Evolutionary conservation across 2,113 vertebrate genomes (phyloP), one percentile per base, ranked within the genome.

Genomic region (Tinamus guttatus): DNA sequence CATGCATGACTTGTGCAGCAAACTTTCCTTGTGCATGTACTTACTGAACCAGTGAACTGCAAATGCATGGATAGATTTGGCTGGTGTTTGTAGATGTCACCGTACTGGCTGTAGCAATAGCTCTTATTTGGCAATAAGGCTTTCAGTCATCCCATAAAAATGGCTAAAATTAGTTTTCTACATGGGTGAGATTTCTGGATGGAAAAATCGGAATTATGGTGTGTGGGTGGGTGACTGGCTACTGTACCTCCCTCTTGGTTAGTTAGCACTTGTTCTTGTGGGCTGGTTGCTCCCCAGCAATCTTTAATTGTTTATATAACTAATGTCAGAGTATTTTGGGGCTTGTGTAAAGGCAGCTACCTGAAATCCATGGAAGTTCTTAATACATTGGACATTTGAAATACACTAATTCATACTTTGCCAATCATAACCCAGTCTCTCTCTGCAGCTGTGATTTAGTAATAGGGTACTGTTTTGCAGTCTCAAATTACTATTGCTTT

Each of bases 391-490:
- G 75, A 22, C 64, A 77, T 54, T 54, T 59, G 36, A 58, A 78
- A 65, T 32, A 7, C 79, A 56, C 59, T 59, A 25, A 63, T 63
- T 95, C 64, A 79, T 89, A 30, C 11, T 95, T 91, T 87, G 36
- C n/a, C 36, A 45, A 27, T 89, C 43, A 45, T 25, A 86, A 36
- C 9, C n/a, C 75, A 63, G 70, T 49, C 59, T 51, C 64, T 38
- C 49, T 67, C 75, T 59, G 79, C 81, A 95, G 63, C 65, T 97
- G 79, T 38, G 63, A 52, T 85, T 93, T 85, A 83, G 81, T 45
- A 91, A 76, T 24, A 91, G 75, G 51, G 75, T 4, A 32, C 67
- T 70, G 71, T 82, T 92, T 22, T 52, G 40, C 40, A 69, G 77
- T 43, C 74, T 93, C 77, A 79, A 9, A 73, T 82, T 79, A 65